These are phyloP conservation scores for Echinops telfairi DNA, from an alignment of 2,113 vertebrate species.

Conservation along the genomic window DNA sequence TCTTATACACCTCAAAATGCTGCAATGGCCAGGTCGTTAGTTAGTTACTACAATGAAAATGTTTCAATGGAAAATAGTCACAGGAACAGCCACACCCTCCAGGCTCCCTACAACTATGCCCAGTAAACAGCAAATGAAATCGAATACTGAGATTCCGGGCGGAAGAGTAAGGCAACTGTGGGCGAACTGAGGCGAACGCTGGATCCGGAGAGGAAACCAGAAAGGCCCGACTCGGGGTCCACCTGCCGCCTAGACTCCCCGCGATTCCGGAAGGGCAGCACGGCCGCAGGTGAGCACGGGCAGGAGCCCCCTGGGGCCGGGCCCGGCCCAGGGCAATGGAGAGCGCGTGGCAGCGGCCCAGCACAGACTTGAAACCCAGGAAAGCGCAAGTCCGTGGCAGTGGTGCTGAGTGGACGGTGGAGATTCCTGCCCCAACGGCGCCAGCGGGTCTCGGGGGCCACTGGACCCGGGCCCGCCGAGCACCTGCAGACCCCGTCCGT, in stretches of 20 bases:
- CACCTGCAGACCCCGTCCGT: background rate
- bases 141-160: too few species aligned
- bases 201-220: too few species aligned
- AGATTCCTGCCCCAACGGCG: background rate
- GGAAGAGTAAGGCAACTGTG: too few species aligned
- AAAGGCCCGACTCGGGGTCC: too few species aligned
- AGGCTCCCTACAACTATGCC: background rate
- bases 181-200: background rate
- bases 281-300: too few species aligned
- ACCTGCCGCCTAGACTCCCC: too few species aligned
- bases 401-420: background rate
- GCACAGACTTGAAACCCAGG: background rate
- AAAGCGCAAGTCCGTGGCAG: background rate
- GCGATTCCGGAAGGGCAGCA: too few species aligned
- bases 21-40: background rate
- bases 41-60: background rate
- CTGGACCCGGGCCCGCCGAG: background rate
- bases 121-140: background rate
- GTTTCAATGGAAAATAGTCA: background rate
- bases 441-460: background rate
- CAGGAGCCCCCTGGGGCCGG: too few species aligned
- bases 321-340: too few species aligned
- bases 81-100: background rate
- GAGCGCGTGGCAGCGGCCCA: background rate
- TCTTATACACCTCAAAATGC: too few species aligned